phyloP scores from a whole-genome alignment of 2,888 invertebrate species.

The Chloroclystis v-ata region DNA sequence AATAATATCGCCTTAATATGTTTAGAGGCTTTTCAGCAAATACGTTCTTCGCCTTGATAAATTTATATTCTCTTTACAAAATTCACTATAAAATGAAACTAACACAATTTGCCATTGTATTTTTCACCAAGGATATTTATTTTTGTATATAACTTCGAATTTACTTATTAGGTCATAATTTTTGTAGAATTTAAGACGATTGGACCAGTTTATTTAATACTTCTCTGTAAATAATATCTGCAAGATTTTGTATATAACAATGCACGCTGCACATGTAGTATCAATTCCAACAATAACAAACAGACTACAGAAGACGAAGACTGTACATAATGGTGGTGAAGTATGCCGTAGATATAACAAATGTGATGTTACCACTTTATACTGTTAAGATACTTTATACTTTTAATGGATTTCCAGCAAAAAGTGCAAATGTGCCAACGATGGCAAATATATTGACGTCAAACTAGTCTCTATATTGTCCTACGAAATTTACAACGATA shows the following conservation, averaged over 20 bases:
- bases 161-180: constrained; percentile 40
- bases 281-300: constrained; percentile 28
- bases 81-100: constrained; percentile 51
- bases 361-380: constrained; percentile 45
- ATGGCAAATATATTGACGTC: constrained; percentile 28
- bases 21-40: constrained; percentile 63
- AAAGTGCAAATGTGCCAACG: constrained; percentile 42
- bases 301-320: constrained; percentile 51
- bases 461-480: constrained; percentile 45
- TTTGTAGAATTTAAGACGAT: constrained; percentile 53
- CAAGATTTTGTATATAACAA: constrained; percentile 57
- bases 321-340: constrained; percentile 38
- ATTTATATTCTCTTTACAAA: constrained; percentile 42
- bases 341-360: constrained; percentile 39
- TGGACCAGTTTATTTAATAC: constrained; percentile 44
- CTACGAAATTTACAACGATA: constrained; percentile 27
- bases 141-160: constrained; percentile 61
- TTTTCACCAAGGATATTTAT: constrained; percentile 75
- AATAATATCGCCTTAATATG: constrained; percentile 57
- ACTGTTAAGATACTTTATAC: constrained; percentile 31
- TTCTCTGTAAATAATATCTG: constrained; percentile 33
- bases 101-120: constrained; percentile 75
- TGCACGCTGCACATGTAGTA: constrained; percentile 20
- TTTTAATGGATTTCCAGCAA: constrained; percentile 23
- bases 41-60: constrained; percentile 41